These are phyloP conservation scores for Tichodroma muraria DNA, from an alignment of 2,113 vertebrate species.

Conservation along the genomic window DNA sequence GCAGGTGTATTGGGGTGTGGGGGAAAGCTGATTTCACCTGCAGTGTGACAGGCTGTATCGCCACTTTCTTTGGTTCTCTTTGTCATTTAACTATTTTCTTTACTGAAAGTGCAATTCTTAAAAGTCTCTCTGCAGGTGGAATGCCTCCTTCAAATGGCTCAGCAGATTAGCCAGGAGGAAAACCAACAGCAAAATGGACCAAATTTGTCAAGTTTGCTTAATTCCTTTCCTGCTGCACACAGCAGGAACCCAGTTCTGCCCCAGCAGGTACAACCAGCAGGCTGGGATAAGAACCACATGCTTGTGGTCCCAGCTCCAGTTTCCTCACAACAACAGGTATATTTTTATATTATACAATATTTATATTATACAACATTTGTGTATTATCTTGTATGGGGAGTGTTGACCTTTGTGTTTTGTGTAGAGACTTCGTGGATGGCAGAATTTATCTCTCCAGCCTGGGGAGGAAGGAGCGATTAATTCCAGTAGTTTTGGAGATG, in stretches of 20 bases:
- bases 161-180: constrained; percentile 80
- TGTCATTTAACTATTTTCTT: background rate
- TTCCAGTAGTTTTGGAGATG: background rate
- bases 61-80: background rate
- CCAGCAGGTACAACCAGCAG: background rate
- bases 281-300: constrained; percentile 58
- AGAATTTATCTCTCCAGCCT: background rate
- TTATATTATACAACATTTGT: background rate
- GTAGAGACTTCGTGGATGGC: background rate
- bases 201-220: constrained; percentile 79
- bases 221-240: constrained; percentile 68
- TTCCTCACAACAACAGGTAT: constrained; percentile 61
- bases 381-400: background rate
- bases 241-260: background rate
- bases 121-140: constrained; percentile 71
- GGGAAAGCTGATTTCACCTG: background rate
- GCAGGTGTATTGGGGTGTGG: no score
- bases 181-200: constrained; percentile 83
- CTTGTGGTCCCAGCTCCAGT: constrained; percentile 43
- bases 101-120: background rate
- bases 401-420: background rate
- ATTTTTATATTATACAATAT: background rate
- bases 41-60: background rate
- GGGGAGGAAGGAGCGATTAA: background rate
- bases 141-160: constrained; percentile 79